Evolutionary conservation across 2,113 vertebrate species (phyloP), one percentile per base, ranked within the genome.

Genomic region (Aramus guarauna): DNA sequence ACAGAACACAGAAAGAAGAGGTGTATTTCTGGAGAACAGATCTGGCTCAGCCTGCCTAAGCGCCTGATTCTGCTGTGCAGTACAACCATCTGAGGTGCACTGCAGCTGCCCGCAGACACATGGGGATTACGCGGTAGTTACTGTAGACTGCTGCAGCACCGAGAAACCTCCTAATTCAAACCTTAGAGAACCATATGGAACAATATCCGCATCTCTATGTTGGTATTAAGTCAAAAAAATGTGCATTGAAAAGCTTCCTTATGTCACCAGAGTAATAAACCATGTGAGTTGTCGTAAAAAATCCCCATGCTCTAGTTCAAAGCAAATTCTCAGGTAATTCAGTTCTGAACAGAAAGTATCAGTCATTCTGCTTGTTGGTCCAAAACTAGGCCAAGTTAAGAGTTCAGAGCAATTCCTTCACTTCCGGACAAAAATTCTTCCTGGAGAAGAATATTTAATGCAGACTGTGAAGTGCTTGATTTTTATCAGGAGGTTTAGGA

Each of bases 11-110:
- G 45, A 56, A 87, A 66, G 41, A 67, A 66, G 50, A 67, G 22
- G n/a, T 29, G 53, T 29, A 45, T 37, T 85, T 77, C 58, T 85
- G 45, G 52, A 68, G 64, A 48, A 45, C 26, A 90, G 78, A 58
- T 17, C 27, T 17, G 12, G n/a, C 47, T 81, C 18, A 64, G 36
- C 32, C 27, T 90, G 75, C 62, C 36, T 17, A 19, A 69, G 22
- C 30, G 23, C 41, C 48, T 0, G 1, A 48, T 29, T 32, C 67
- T 45, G 60, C 43, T 0, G 1, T 7, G 58, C 53, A 36, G 19
- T 39, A 8, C 39, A 83, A 11, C 6, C 26, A 13, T 17, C 27
- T 55, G 55, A 80, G 63, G 18, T 3, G 0, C 12, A 2, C 32
- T 34, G 34, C 37, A 12, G 5, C 5, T 36, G 47, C 52, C 32